Conservation (phyloP, 2,797 vertebrate species). For the Crocidura indochinensis region DNA sequence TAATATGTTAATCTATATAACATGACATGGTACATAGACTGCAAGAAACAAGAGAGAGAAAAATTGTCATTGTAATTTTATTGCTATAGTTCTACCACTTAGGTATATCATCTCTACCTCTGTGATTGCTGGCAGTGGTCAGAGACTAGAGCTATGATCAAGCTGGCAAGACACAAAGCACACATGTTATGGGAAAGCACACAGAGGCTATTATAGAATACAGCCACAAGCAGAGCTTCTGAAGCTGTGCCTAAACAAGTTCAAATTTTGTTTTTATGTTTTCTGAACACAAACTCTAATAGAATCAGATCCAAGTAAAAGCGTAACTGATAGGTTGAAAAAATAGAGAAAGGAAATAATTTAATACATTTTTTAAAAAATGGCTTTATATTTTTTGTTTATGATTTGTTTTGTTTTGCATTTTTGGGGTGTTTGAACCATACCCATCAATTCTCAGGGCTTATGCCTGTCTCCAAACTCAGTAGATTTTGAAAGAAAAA, state of each 20-base stretch:
- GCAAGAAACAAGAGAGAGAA: conserved; percentile 14
- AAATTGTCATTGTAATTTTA: neutral
- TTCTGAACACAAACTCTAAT: conserved; percentile 42
- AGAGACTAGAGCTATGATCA: neutral
- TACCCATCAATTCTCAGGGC: too few species aligned
- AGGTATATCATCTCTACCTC: neutral
- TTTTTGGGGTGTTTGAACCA: too few species aligned
- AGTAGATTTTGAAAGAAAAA: neutral
- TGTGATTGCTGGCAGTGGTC: neutral
- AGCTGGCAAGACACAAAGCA: neutral
- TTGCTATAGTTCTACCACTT: neutral
- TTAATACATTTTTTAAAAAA: neutral
- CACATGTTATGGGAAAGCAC: neutral
- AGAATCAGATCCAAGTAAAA: conserved; percentile 37
- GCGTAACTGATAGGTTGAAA: neutral
- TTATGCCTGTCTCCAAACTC: neutral
- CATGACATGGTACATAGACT: conserved; percentile 26
- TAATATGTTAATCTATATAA: conserved; percentile 25
- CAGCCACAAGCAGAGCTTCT: neutral
- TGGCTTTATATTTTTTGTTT: too few species aligned
- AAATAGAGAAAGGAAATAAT: neutral
- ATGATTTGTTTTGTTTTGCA: too few species aligned
- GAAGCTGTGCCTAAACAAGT: neutral
- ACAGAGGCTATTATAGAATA: neutral
- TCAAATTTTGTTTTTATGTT: neutral